phyloP scores from a whole-genome alignment of 1,140 invertebrate genomes.

The Atta cephalotes region DNA sequence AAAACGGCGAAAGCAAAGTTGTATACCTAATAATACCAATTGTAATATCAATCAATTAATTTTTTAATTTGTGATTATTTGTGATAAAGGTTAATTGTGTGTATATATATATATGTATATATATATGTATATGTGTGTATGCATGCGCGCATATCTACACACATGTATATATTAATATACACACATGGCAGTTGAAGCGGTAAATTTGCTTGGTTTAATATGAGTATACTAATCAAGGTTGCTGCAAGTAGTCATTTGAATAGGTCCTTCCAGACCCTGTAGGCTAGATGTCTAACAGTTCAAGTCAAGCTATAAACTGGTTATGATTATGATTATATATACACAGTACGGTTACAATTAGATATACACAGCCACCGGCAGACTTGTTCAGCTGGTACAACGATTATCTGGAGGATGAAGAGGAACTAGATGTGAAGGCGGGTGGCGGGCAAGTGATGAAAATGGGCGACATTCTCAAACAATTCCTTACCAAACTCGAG shows the following conservation, averaged over 20 bases:
- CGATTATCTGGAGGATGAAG: slow-evolving; percentile 97
- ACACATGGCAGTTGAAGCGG: not conserved
- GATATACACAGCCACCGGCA: slow-evolving; percentile 98
- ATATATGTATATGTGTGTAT: not conserved
- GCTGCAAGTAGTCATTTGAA: not conserved
- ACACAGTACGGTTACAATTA: slow-evolving; percentile 78
- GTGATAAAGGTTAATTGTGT: not conserved
- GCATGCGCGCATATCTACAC: not conserved
- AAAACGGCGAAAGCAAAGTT: too few relatives aligned
- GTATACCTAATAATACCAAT: not conserved
- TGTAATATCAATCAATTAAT: not conserved
- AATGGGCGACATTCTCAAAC: slow-evolving; percentile 97
- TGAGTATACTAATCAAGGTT: not conserved
- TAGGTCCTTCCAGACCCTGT: slow-evolving; percentile 11
- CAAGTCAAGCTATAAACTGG: not conserved
- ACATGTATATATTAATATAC: not conserved
- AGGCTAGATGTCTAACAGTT: slow-evolving; percentile 5
- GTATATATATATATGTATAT: not conserved
- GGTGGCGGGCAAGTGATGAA: slow-evolving; percentile 97
- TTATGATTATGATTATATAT: slow-evolving; percentile 78
- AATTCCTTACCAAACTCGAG: slow-evolving; percentile 98
- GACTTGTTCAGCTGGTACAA: slow-evolving; percentile 99
- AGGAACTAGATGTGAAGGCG: slow-evolving; percentile 98
- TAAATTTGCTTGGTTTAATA: not conserved
- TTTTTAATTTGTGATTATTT: not conserved